Evolutionary conservation across 2,888 invertebrate genomes (phyloP), one percentile per base, ranked within the genome.

Genomic region (Cantharis nigra): DNA sequence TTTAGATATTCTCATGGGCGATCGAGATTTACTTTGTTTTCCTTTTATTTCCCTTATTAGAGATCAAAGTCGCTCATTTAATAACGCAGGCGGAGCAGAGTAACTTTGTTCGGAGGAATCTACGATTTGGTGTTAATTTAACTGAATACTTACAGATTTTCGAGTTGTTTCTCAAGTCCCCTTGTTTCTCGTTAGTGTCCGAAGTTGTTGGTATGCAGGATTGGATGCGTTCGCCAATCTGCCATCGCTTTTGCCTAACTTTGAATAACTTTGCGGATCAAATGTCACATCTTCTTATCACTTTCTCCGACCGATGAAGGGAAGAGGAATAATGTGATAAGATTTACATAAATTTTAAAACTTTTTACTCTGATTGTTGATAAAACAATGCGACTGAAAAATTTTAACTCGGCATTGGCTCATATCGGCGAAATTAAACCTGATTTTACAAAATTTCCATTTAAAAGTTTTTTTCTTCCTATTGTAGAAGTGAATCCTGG

Each of bases 141-240:
- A 49, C 49, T 49, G 49, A 49, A 49, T 49, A 49, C 49, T 49
- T 49, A 49, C 49, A n/a, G 49, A 49, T 49, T 49, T 49, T 49
- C 49, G 9, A 49, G 49, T 49, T n/a, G 49, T 49, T 49, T 49
- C 49, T 49, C 49, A n/a, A 49, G n/a, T 16, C 23, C 65, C 65
- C 65, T 67, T 67, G 26, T 67, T 73, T 74, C 78, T 79, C 81
- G 81, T 81, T 81, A 76, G 71, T 23, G 77, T 71, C 71, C 77
- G 72, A 74, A 73, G 70, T 77, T 71, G 77, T 84, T 83, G 82
- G 81, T 82, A 84, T 84, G 81, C 84, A 79, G 80, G 78, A 76
- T 82, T 75, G 76, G 79, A 74, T 79, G 80, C 79, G 75, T 75
- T 77, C 83, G 82, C 83, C 83, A 84, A 84, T 84, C 84, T 84